Evolutionary conservation across 2,888 invertebrate genomes (phyloP).

Genomic region (Chrysotoxum bicinctum): DNA sequence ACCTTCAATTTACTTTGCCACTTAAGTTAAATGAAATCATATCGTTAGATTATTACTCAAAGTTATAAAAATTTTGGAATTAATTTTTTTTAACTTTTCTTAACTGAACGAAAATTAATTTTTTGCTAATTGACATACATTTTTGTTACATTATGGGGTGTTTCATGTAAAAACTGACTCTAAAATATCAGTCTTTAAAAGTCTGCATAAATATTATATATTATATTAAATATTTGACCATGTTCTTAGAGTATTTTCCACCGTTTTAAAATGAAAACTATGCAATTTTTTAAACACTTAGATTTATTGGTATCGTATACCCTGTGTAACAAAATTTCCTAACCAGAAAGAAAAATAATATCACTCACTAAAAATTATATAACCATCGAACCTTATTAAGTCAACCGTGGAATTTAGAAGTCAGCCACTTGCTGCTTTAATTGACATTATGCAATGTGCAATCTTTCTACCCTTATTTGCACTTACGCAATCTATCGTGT

Average conservation of each 20-base stretch:
- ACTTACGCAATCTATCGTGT: slow-evolving; percentile 34
- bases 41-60: background rate
- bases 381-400: background rate
- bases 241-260: too few species aligned
- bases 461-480: slow-evolving; percentile 32
- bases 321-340: background rate
- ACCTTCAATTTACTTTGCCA: background rate
- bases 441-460: slow-evolving; percentile 20
- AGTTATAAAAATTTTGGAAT: background rate
- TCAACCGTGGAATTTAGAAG: slow-evolving; percentile 14
- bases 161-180: background rate
- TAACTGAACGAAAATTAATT: background rate
- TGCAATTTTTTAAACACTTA: background rate
- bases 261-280: too few species aligned
- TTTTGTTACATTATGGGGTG: background rate
- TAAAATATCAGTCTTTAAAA: too few species aligned
- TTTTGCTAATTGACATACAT: background rate
- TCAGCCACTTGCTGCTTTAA: background rate
- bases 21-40: background rate
- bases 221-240: too few species aligned
- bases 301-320: background rate
- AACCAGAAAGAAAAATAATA: background rate
- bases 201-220: too few species aligned
- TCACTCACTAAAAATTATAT: background rate
- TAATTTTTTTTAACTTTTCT: background rate